Evolutionary conservation across 2,797 vertebrate species (phyloP).

Genomic region (Bovichtus variegatus): DNA sequence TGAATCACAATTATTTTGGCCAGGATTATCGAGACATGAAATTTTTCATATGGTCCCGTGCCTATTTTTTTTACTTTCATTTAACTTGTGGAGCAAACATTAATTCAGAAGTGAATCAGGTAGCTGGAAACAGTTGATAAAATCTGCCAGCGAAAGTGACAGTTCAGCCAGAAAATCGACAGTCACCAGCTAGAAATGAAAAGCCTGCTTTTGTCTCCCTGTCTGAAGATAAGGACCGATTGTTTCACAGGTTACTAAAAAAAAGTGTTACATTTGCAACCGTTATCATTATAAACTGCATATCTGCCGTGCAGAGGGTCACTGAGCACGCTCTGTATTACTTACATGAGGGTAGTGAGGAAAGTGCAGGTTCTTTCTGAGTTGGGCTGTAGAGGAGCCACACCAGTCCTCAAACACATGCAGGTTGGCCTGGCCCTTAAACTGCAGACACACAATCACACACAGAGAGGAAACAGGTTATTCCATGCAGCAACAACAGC

Average conservation of each 20-base stretch:
- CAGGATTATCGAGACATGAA: too few species aligned
- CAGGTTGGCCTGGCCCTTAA: constrained; percentile 94
- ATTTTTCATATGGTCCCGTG: too few species aligned
- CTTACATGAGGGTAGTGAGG: constrained; percentile 97
- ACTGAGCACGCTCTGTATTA: constrained; percentile 51
- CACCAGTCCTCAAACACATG: constrained; percentile 99
- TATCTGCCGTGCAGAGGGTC: background rate
- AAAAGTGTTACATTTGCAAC: background rate
- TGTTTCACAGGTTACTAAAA: background rate
- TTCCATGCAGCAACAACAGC: background rate
- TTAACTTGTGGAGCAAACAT: too few species aligned
- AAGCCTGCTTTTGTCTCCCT: background rate
- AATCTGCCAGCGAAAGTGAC: background rate
- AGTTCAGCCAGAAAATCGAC: constrained; percentile 2
- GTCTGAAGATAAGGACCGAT: background rate
- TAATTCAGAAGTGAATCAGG: background rate
- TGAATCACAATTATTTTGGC: too few species aligned
- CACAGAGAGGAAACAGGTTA: constrained; percentile 48
- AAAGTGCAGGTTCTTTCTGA: constrained; percentile 96
- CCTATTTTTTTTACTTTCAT: too few species aligned
- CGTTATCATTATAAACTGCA: background rate
- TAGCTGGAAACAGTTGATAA: background rate
- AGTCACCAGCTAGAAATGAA: background rate
- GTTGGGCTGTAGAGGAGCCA: constrained; percentile 91
- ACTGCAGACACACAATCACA: constrained; percentile 83